Base-by-base conservation (phyloP, 2,113 vertebrate genomes). In the Alces alces region DNA sequence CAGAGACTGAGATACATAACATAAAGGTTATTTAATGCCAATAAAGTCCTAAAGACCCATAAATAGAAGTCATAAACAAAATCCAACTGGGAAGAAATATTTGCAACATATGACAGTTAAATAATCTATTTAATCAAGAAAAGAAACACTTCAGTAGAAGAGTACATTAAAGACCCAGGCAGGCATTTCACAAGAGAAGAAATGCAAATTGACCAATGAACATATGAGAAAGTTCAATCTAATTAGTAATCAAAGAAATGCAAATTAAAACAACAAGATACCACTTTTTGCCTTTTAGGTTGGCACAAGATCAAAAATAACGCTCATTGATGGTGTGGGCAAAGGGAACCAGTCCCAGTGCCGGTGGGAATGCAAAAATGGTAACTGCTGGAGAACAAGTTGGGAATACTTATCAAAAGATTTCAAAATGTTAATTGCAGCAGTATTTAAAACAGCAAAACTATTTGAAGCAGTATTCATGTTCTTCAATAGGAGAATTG, bases 181-280 rank as follows among this genome's bases (percentile, higher is more conserved):
- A 95, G 93, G 93, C 83, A 76, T 89, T 94, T 95, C 89, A 97
- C 95, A 94, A 96, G 96, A 94, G 96, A 66, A 92, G 96, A 95
- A 96, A 98, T 97, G 98, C 96, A 97, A 97, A 98, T 97, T 43
- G 61, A 80, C 86, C 83, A 84, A n/a, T 93, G 90, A 88, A 96
- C 91, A 95, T 27, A 91, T 73, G 91, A 98, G 96, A 95, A 98
- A 98, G 97, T 98, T 98, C 97, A 98, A 93, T 52, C 97, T 97
- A 98, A 98, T 98, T 98, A 98, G 98, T 85, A 98, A 98, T 98
- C 97, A 98, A 98, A 98, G 98, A 97, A 97, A 98, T 98, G 97
- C 97, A 98, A 98, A 98, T 98, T 70, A 93, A 97, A 97, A 97
- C 98, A 98, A 98, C 97, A 97, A 98, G 97, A 98, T 89, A 96